Percentiles rank a stretch among this genome's conserved stretches.
Evolutionary conservation across 2,797 vertebrate genomes (phyloP).

Genomic region (Typhlichthys subterraneus): DNA sequence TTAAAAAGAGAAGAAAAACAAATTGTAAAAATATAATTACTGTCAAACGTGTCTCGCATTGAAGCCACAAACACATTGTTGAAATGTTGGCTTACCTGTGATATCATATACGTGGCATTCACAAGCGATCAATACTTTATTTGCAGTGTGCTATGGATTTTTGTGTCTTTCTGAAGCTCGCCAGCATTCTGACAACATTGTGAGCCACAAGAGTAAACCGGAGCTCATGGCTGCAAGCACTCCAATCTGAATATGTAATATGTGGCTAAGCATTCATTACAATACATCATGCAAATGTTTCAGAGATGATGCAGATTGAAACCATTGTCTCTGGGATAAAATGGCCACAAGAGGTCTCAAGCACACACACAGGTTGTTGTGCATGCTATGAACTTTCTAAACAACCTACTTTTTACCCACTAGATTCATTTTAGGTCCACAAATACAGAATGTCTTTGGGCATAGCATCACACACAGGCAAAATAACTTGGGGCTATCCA

Average conservation of each 20-base stretch:
- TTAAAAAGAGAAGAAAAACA: no score
- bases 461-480: no score
- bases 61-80: no score
- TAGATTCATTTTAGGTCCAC: no score
- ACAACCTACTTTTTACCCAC: no score
- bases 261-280: constrained; percentile 1
- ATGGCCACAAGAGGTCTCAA: constrained; percentile 1
- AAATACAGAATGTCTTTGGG: no score
- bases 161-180: background rate
- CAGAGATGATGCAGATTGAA: background rate
- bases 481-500: no score
- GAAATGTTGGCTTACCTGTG: background rate
- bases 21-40: no score
- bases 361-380: background rate
- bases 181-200: background rate
- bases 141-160: background rate
- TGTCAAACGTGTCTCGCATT: no score
- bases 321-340: background rate
- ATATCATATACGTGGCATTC: background rate
- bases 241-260: background rate
- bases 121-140: background rate
- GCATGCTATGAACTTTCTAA: background rate
- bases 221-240: background rate
- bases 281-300: background rate
- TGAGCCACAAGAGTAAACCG: background rate